Evolutionary conservation across 2,888 invertebrate species (phyloP).

Genomic region (Eristalinus aeneus): DNA sequence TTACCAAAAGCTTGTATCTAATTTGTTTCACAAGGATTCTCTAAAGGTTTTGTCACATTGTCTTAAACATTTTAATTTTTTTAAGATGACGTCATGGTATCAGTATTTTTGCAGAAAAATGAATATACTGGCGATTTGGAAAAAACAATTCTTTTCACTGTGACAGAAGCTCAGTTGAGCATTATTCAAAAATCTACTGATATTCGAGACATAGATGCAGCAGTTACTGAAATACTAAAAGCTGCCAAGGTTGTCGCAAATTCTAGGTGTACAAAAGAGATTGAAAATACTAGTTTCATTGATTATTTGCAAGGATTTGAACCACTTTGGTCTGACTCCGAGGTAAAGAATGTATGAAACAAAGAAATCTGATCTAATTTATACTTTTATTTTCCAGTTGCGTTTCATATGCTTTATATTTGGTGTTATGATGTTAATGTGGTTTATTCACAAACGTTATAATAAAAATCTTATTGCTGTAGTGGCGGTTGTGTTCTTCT

Average conservation of each 20-base stretch:
- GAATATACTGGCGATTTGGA: slow-evolving; percentile 19
- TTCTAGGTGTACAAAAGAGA: not conserved
- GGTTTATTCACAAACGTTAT: slow-evolving; percentile 49
- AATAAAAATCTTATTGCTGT: slow-evolving; percentile 26
- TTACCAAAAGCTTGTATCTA: slow-evolving; percentile 29
- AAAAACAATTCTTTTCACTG: not conserved
- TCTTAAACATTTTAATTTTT: too few relatives aligned
- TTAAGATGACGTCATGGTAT: slow-evolving; percentile 31
- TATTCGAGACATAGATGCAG: slow-evolving; percentile 36
- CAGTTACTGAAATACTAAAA: slow-evolving; percentile 15
- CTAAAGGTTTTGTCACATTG: slow-evolving; percentile 31
- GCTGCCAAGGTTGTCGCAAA: not conserved
- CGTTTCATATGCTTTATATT: not conserved
- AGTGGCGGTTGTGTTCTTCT: not conserved
- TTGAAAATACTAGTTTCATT: not conserved
- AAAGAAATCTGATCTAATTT: not conserved
- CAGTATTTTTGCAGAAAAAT: slow-evolving; percentile 13
- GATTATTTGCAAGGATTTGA: not conserved
- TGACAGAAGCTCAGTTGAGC: slow-evolving; percentile 28
- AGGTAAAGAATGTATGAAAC: slow-evolving; percentile 7
- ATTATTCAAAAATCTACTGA: slow-evolving; percentile 26
- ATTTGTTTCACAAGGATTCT: slow-evolving; percentile 29
- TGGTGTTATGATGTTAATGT: slow-evolving; percentile 24
- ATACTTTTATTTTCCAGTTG: not conserved
- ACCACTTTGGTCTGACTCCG: slow-evolving; percentile 6